Evolutionary conservation across 1,140 invertebrate genomes (phyloP).

Genomic region (Drepana arcuata): DNA sequence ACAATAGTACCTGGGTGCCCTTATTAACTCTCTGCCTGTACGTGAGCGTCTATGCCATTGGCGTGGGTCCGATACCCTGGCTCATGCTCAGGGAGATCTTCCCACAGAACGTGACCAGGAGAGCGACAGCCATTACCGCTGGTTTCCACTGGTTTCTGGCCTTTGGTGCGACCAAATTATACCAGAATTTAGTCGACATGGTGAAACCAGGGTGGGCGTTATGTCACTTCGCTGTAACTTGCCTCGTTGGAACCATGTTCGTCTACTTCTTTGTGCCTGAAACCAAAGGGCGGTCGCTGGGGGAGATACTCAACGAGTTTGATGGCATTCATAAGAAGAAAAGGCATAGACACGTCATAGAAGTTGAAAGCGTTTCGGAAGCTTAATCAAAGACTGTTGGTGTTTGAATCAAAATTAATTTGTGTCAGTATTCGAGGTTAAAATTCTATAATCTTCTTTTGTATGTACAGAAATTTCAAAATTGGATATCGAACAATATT

Average conservation of each 20-base stretch:
- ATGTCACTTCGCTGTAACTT: slow-evolving; percentile 79
- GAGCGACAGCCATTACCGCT: slow-evolving; percentile 76
- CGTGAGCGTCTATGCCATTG: slow-evolving; percentile 58
- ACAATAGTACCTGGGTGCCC: slow-evolving; percentile 49
- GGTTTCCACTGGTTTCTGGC: slow-evolving; percentile 80
- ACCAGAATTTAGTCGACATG: slow-evolving; percentile 71
- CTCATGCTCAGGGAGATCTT: slow-evolving; percentile 77
- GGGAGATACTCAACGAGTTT: slow-evolving; percentile 81
- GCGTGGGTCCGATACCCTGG: slow-evolving; percentile 78
- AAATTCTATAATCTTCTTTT: no score
- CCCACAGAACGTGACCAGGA: slow-evolving; percentile 77
- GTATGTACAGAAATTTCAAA: no score
- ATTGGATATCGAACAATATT: no score
- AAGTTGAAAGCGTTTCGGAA: slow-evolving; percentile 54
- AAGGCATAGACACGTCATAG: slow-evolving; percentile 59
- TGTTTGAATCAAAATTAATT: slow-evolving; percentile 11
- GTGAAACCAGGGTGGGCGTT: slow-evolving; percentile 75
- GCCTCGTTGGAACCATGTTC: slow-evolving; percentile 76
- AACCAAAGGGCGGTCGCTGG: slow-evolving; percentile 82
- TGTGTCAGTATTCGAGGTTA: no score
- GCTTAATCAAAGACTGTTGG: slow-evolving; percentile 15
- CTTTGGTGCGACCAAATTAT: slow-evolving; percentile 79
- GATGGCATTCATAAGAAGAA: slow-evolving; percentile 57
- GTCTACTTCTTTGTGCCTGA: slow-evolving; percentile 82
- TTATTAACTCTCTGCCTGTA: slow-evolving; percentile 52